Base-by-base conservation (phyloP, 2,888 invertebrate genomes). In the Eristalis tenax region DNA sequence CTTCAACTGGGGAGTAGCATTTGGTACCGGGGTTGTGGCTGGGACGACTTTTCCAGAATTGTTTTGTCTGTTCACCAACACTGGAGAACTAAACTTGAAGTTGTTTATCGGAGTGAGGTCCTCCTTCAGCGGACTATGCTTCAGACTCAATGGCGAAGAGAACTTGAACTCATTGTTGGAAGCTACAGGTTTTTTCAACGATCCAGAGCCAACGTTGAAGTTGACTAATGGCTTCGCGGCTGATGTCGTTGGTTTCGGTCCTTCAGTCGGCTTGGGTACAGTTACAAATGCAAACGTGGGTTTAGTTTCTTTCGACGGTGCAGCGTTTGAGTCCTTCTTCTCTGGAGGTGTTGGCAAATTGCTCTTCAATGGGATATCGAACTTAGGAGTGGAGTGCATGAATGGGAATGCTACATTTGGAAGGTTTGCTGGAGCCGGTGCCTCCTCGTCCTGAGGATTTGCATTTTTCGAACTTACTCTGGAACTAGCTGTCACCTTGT, bases 51-150 rank as follows among this genome's bases (percentile, higher is more conserved):
- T 74, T n/a, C 57, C 63, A 32, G n/a, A 13, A 6, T 63, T 57
- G 11, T 35, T 70, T 4, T 64, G 65, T 18, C 26, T 66, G 8
- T 92, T 91, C 15, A 94, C 91, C 43, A 90, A 88, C 1, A 94
- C 89, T 11, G 95, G 95, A 75, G 94, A 93, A 89, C 94, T 94
- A 89, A 95, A 95, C 88, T 94, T 94, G 83, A 94, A 95, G 88
- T 94, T 94, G 88, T 94, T 94, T 22, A 93, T 93, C 3, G 94
- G 93, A 76, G 92, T 91, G 56, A 94, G 90, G 83, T 92, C 92
- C 65, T 93, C 93, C 3, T 92, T 89, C 56, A 92, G 91, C 69
- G 84, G 32, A 22, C 63, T 59, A 59, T 57, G 43, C 11, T 57
- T 43, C 23, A 94, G 90, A 38, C 93, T 93, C 28, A 94, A 90